Evolutionary conservation across 2,113 vertebrate species (phyloP).

Genomic region (Gasterosteus aculeatus): DNA sequence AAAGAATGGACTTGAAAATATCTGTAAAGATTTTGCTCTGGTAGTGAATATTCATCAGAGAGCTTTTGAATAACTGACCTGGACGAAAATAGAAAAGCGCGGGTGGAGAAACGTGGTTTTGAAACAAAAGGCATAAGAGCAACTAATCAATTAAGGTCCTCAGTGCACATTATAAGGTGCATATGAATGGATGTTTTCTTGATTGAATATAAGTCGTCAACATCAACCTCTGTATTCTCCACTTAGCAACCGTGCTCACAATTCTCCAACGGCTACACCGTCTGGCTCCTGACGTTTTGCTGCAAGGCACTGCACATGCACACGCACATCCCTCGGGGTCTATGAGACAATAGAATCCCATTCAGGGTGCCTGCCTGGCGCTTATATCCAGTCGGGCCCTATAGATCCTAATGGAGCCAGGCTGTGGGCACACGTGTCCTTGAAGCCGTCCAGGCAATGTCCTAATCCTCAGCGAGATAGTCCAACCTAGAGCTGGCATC

Average conservation of each 20-base stretch:
- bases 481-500: conserved; percentile 59
- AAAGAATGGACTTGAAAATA: neutral
- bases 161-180: conserved; percentile 10
- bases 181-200: conserved; percentile 38
- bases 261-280: conserved; percentile 36
- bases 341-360: conserved; percentile 42
- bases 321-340: conserved; percentile 52
- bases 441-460: conserved; percentile 61
- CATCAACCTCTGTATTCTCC: conserved; percentile 45
- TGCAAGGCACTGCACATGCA: conserved; percentile 16
- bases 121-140: neutral
- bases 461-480: conserved; percentile 61
- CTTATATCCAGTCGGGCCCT: conserved; percentile 24
- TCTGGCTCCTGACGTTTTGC: conserved; percentile 35
- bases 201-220: conserved; percentile 35
- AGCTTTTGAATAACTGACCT: neutral
- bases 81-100: neutral
- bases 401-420: conserved; percentile 49
- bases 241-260: conserved; percentile 41
- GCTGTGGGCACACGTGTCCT: conserved; percentile 56
- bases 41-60: neutral
- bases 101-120: neutral
- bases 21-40: neutral
- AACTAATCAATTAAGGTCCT: conserved; percentile 9
- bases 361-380: conserved; percentile 39